Conservation (phyloP, 2,113 vertebrate genomes). For the Poeciliopsis turrubarensis region DNA sequence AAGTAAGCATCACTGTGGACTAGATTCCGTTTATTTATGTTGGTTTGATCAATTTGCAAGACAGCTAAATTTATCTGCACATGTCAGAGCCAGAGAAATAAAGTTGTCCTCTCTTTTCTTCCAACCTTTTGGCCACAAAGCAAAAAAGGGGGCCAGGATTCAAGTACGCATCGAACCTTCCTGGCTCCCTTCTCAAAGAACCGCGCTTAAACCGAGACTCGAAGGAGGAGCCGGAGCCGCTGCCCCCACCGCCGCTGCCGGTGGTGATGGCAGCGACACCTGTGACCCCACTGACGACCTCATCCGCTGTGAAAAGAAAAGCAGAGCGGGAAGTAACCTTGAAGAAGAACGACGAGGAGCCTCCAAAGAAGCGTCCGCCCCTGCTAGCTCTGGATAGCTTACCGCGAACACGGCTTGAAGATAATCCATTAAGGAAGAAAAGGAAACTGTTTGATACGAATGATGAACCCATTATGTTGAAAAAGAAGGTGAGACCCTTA, state of each 20-base stretch:
- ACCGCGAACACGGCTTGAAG: slow-evolving; percentile 85
- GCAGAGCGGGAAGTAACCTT: slow-evolving; percentile 86
- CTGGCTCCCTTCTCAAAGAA: slow-evolving; percentile 93
- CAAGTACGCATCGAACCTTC: slow-evolving; percentile 96
- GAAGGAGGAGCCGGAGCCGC: slow-evolving; percentile 85
- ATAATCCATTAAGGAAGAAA: slow-evolving; percentile 90
- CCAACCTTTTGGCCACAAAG: slow-evolving; percentile 92
- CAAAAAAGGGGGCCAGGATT: slow-evolving; percentile 99
- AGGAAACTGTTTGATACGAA: slow-evolving; percentile 91
- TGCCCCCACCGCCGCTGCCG: slow-evolving; percentile 12
- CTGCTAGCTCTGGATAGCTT: slow-evolving; percentile 74
- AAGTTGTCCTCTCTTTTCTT: slow-evolving; percentile 83
- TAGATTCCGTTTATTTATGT: background rate
- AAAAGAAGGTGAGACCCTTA: slow-evolving; percentile 83
- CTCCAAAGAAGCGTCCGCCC: slow-evolving; percentile 83
- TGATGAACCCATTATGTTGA: slow-evolving; percentile 84
- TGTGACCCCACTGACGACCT: slow-evolving; percentile 43
- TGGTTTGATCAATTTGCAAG: background rate
- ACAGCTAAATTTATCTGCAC: background rate
- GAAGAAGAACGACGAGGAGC: slow-evolving; percentile 85
- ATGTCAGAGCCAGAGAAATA: slow-evolving; percentile 82
- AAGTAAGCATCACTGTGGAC: slow-evolving; percentile 88
- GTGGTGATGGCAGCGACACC: slow-evolving; percentile 44
- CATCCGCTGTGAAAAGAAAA: slow-evolving; percentile 81
- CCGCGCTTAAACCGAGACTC: slow-evolving; percentile 87